These are phyloP conservation scores for Chlorospingus semifuscus DNA, from an alignment of 2,797 vertebrate species.

Conservation along the genomic window DNA sequence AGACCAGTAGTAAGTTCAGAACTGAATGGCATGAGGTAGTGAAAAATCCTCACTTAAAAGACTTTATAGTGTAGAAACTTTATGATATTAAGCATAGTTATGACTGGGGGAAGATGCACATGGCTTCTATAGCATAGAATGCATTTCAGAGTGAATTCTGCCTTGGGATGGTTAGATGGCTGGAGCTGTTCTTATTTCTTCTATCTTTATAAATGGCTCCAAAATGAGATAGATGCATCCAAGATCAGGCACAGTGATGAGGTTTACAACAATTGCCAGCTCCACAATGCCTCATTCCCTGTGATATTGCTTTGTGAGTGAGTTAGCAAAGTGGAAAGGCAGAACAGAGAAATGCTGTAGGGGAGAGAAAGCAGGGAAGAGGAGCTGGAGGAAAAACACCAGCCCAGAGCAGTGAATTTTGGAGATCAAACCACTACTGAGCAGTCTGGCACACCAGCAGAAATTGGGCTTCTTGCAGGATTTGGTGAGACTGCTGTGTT, in stretches of 20 bases:
- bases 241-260: background rate
- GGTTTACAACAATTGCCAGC: background rate
- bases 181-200: background rate
- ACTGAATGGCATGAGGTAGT: background rate
- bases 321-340: background rate
- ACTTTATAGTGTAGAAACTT: background rate
- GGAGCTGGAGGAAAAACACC: background rate
- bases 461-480: background rate
- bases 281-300: background rate
- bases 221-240: background rate
- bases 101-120: background rate
- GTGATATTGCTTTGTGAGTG: background rate
- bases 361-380: background rate
- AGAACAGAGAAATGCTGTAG: background rate
- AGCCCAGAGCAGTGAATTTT: background rate
- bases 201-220: background rate
- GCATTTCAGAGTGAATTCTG: background rate
- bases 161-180: background rate
- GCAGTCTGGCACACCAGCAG: background rate
- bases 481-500: background rate
- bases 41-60: background rate
- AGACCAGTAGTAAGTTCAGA: background rate
- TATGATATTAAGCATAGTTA: background rate
- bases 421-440: background rate
- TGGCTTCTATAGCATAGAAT: background rate